Evolutionary conservation across 2,113 vertebrate genomes (phyloP).

Genomic region (Rostratula benghalensis): DNA sequence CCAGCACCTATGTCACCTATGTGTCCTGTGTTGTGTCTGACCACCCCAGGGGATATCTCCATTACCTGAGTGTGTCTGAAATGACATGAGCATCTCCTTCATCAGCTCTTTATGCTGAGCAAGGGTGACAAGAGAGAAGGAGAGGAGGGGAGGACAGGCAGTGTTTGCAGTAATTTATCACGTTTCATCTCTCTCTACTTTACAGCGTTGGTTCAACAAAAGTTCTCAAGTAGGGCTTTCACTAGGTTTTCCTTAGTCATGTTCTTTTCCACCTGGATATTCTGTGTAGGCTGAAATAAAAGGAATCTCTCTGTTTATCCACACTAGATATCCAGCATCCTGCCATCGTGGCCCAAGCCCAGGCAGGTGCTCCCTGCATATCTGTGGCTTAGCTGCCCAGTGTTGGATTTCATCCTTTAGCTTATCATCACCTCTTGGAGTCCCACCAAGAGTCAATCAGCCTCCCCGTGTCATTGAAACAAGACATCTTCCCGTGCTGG

Average conservation of each 20-base stretch:
- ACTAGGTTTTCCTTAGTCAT: not conserved
- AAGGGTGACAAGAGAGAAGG: not conserved
- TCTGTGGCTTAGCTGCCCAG: fast-evolving
- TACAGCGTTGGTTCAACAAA: not conserved
- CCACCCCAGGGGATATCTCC: not conserved
- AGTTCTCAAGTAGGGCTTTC: not conserved
- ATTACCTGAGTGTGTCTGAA: not conserved
- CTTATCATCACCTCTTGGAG: not conserved
- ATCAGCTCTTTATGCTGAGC: not conserved
- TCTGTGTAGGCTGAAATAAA: not conserved
- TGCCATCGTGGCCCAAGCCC: not conserved
- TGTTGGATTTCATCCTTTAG: not conserved
- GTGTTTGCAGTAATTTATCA: not conserved
- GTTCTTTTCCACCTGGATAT: not conserved
- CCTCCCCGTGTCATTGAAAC: not conserved
- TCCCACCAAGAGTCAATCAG: not conserved
- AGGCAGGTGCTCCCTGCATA: not conserved
- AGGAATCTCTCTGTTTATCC: not conserved
- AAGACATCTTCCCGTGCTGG: fast-evolving
- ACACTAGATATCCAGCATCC: not conserved
- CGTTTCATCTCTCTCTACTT: not conserved
- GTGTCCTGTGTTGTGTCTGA: not conserved
- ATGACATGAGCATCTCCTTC: not conserved
- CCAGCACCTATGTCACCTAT: not conserved
- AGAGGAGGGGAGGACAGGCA: not conserved